Conservation (phyloP, 2,113 vertebrate species). For the Poeciliopsis occidentalis region DNA sequence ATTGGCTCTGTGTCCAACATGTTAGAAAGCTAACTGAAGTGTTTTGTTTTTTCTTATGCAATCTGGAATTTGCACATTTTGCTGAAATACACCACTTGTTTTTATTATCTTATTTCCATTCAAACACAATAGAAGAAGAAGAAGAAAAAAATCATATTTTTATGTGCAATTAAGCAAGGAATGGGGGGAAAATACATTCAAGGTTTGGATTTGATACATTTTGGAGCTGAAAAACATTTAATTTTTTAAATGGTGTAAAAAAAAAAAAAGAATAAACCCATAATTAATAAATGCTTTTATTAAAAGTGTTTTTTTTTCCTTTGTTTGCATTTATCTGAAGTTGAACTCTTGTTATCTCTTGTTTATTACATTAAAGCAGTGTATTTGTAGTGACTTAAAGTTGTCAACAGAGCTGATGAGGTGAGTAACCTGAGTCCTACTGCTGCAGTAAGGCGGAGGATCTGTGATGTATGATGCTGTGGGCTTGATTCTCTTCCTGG, state of each 20-base stretch:
- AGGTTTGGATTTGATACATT: conserved; percentile 53
- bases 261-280: conserved; percentile 19
- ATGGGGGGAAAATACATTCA: not conserved
- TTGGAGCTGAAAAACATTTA: conserved; percentile 35
- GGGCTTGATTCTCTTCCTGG: no score
- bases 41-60: not conserved
- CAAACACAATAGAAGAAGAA: conserved; percentile 5
- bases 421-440: no score
- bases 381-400: not conserved
- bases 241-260: conserved; percentile 71
- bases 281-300: conserved; percentile 51
- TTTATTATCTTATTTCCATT: not conserved
- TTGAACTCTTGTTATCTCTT: not conserved
- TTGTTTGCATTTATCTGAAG: not conserved
- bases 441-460: no score
- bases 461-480: no score
- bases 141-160: conserved; percentile 13
- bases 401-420: no score
- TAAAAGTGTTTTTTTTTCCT: not conserved
- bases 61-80: conserved; percentile 31
- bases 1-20: conserved; percentile 5
- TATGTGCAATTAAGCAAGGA: not conserved
- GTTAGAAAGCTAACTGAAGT: not conserved
- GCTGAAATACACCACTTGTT: not conserved
- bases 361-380: not conserved